Evolutionary conservation across 2,797 vertebrate species (phyloP).

Genomic region (Scyliorhinus canicula): DNA sequence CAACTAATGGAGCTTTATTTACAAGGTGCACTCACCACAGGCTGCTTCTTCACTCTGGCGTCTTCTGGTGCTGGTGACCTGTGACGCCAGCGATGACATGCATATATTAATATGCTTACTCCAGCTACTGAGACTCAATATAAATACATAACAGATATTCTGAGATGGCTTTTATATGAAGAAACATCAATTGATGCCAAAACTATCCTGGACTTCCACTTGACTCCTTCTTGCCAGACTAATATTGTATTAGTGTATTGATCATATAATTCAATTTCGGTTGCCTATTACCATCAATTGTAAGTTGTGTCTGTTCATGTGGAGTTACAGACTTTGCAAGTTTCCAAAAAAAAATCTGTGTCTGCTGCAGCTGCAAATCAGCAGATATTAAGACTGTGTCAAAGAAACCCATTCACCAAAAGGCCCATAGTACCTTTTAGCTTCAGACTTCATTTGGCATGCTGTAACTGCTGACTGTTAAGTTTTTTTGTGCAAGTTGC

Average conservation of each 20-base stretch:
- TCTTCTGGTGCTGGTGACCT: too few species aligned
- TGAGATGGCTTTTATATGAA: not conserved
- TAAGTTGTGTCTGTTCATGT: not conserved
- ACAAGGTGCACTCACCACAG: too few species aligned
- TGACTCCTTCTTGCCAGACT: not conserved
- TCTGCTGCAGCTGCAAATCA: not conserved
- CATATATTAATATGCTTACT: too few species aligned
- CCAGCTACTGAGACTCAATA: too few species aligned
- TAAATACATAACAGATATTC: too few species aligned
- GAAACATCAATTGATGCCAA: not conserved
- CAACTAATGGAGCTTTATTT: too few species aligned
- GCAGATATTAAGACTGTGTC: conserved; percentile 25
- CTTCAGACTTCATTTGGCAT: conserved; percentile 26
- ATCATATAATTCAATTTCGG: not conserved
- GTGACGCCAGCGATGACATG: too few species aligned
- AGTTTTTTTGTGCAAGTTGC: conserved; percentile 15
- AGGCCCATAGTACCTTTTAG: not conserved
- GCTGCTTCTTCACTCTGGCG: too few species aligned
- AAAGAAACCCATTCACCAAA: conserved; percentile 30
- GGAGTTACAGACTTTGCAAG: not conserved
- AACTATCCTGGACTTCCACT: not conserved
- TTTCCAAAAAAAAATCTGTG: conserved; percentile 19
- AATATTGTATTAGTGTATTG: not conserved
- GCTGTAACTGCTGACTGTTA: conserved; percentile 24
- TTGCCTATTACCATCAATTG: not conserved